These are phyloP conservation scores for Mythimna lalbum DNA, from an alignment of 2,888 invertebrate genomes.

Conservation along the genomic window DNA sequence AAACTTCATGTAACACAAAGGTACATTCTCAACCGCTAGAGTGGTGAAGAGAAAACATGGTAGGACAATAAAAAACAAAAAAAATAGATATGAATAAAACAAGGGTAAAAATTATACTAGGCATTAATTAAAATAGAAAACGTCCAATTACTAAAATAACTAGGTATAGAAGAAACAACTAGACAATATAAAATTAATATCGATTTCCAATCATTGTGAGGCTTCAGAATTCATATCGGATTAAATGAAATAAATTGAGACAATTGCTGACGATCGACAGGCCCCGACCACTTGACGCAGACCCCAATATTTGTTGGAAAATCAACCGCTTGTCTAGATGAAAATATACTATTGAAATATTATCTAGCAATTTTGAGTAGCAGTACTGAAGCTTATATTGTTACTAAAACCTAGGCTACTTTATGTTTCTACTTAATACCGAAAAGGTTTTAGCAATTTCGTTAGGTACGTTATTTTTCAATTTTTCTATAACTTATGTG, in stretches of 20 bases:
- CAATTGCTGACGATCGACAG: conserved; percentile 29
- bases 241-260: conserved; percentile 54
- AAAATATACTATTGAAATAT: conserved; percentile 18
- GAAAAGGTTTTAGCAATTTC: background rate
- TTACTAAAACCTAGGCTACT: background rate
- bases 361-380: conserved; percentile 1
- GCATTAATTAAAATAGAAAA: background rate
- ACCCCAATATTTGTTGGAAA: conserved; percentile 25
- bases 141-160: background rate
- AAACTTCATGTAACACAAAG: too few relatives aligned
- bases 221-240: conserved; percentile 39
- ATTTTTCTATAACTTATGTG: too few relatives aligned
- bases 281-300: conserved; percentile 15
- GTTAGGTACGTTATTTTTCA: background rate
- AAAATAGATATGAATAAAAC: too few relatives aligned
- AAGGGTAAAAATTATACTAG: background rate
- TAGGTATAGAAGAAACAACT: background rate
- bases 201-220: conserved; percentile 43
- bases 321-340: conserved; percentile 12
- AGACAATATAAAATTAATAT: conserved; percentile 32
- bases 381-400: background rate
- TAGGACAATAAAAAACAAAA: too few relatives aligned
- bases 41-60: too few relatives aligned
- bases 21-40: too few relatives aligned
- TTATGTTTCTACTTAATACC: background rate